These are phyloP conservation scores for Nomada fabriciana DNA, from an alignment of 2,888 invertebrate genomes.

Conservation along the genomic window DNA sequence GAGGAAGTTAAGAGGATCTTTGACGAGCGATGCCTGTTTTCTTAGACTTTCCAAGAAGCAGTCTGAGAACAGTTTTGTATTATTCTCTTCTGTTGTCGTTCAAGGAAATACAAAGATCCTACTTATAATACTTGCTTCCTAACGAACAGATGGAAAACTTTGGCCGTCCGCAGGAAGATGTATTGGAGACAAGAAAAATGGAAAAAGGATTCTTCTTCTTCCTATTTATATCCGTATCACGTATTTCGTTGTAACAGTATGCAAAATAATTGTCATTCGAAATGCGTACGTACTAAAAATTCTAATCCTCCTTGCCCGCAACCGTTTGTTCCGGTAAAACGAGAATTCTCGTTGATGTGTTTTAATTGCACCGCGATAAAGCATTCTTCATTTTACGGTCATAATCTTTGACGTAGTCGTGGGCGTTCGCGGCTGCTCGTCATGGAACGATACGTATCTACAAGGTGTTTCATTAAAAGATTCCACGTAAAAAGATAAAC, in stretches of 20 bases:
- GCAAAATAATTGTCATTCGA: constrained; percentile 19
- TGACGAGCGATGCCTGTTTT: background rate
- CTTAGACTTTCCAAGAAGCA: background rate
- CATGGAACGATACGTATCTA: background rate
- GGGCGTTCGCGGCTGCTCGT: background rate
- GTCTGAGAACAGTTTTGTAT: background rate
- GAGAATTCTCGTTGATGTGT: background rate
- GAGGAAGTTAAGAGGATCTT: background rate
- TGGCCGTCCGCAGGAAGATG: too few relatives aligned
- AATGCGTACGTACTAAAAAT: constrained; percentile 6
- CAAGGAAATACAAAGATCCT: background rate
- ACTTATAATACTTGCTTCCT: background rate
- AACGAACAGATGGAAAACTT: background rate
- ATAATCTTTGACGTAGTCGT: constrained; percentile 16
- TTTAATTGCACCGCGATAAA: constrained; percentile 37
- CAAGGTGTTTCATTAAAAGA: constrained; percentile 10
- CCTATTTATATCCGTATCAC: constrained; percentile 10
- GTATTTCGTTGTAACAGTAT: background rate
- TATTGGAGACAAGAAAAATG: too few relatives aligned
- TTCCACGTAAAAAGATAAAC: background rate
- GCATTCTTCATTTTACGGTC: constrained; percentile 3
- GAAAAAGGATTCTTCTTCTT: background rate
- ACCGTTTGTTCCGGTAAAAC: background rate
- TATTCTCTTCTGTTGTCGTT: background rate
- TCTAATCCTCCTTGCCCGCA: background rate